These are phyloP conservation scores for Strongylocentrotus purpuratus DNA, from an alignment of 35 echinoderm and acorn worm species.

Conservation along the genomic window DNA sequence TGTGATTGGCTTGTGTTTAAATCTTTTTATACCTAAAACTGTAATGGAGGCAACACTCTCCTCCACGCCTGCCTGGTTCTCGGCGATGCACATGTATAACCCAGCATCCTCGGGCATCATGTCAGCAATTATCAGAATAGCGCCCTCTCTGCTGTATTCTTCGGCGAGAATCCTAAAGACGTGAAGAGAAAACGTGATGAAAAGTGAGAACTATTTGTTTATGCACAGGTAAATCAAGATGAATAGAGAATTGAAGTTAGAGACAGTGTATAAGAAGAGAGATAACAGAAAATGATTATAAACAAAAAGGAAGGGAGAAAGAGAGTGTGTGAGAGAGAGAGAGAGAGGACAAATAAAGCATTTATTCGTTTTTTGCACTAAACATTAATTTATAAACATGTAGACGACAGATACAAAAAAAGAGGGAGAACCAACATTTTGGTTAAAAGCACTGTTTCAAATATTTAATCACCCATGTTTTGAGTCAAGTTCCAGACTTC, in stretches of 20 bases:
- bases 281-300: neutral
- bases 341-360: neutral
- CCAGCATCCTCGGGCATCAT: conserved; percentile 69
- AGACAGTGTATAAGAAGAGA: neutral
- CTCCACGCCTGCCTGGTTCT: conserved; percentile 63
- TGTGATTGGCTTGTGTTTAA: too few relatives aligned
- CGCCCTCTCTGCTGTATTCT: conserved; percentile 36
- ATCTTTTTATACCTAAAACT: conserved; percentile 61
- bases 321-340: neutral
- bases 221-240: neutral
- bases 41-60: conserved; percentile 60
- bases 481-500: too few relatives aligned
- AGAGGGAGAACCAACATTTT: too few relatives aligned
- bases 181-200: neutral
- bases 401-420: neutral
- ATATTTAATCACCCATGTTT: too few relatives aligned
- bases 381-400: too few relatives aligned
- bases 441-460: too few relatives aligned
- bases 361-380: too few relatives aligned
- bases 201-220: too few relatives aligned
- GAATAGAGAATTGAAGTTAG: neutral
- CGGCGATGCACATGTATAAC: conserved; percentile 74
- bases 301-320: neutral
- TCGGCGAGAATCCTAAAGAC: conserved; percentile 61
- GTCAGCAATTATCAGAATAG: conserved; percentile 67